A percentile compares a stretch with the other conserved stretches of the same genome.
These are phyloP conservation scores for Tenodera sinensis DNA, from an alignment of 2,888 invertebrate species.

Conservation along the genomic window DNA sequence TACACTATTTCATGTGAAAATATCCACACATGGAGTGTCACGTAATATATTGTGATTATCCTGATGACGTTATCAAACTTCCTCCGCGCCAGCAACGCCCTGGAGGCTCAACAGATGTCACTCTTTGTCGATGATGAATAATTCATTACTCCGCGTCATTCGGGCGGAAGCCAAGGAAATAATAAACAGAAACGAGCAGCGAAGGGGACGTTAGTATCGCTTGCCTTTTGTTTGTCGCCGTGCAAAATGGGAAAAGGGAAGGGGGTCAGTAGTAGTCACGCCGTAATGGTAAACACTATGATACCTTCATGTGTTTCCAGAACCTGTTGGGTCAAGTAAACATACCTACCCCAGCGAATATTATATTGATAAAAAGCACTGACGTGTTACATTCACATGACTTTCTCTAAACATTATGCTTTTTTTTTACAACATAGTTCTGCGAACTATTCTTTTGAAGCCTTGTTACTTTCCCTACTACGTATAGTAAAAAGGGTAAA, in stretches of 20 bases:
- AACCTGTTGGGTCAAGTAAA: too few relatives aligned
- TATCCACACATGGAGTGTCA: background rate
- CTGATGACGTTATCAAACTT: background rate
- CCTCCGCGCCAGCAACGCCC: slow-evolving; percentile 19
- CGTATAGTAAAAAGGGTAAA: too few relatives aligned
- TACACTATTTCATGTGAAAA: background rate
- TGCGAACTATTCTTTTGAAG: too few relatives aligned
- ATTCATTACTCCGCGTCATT: slow-evolving; percentile 23
- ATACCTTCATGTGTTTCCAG: background rate
- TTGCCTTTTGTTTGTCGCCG: background rate
- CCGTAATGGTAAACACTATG: background rate
- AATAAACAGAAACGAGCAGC: slow-evolving; percentile 7
- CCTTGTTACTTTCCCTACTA: too few relatives aligned
- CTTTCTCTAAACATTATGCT: too few relatives aligned
- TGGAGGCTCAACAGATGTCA: slow-evolving; percentile 30
- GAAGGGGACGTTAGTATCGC: background rate
- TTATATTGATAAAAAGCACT: too few relatives aligned
- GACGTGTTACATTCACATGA: too few relatives aligned
- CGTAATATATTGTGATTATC: background rate
- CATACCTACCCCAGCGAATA: too few relatives aligned
- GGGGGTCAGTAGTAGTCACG: background rate
- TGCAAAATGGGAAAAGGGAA: background rate
- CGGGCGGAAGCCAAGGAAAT: slow-evolving; percentile 25
- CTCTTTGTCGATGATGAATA: slow-evolving; percentile 27
- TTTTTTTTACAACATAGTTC: too few relatives aligned